phyloP scores from a whole-genome alignment of 2,113 vertebrate species.

The Grus americana region DNA sequence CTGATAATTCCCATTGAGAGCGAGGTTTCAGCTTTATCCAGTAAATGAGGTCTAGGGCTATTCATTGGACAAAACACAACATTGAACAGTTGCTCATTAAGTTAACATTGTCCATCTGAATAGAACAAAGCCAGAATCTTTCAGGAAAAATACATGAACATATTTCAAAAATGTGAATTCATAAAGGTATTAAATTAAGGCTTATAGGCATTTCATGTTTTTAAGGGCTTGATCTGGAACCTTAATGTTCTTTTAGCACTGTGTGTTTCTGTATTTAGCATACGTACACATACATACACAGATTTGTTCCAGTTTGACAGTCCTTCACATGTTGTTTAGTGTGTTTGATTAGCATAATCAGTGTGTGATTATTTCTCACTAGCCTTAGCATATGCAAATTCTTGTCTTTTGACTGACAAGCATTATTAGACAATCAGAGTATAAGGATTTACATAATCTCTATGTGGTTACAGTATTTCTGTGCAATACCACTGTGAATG shows the following conservation, averaged over 20 bases:
- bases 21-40: not conserved
- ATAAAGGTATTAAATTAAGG: not conserved
- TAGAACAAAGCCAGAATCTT: not conserved
- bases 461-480: constrained; percentile 36
- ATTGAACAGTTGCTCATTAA: not conserved
- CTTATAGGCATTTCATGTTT: not conserved
- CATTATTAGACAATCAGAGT: constrained; percentile 60
- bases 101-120: not conserved
- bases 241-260: not conserved
- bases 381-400: constrained; percentile 59
- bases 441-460: constrained; percentile 60
- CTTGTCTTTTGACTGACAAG: constrained; percentile 59
- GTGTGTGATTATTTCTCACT: constrained; percentile 50
- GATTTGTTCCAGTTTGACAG: constrained; percentile 55
- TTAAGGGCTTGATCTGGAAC: not conserved
- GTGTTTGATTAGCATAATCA: constrained; percentile 54
- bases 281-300: not conserved
- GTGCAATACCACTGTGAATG: constrained; percentile 15
- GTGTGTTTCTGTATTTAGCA: not conserved
- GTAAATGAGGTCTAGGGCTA: not conserved
- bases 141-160: not conserved
- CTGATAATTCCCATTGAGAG: not conserved
- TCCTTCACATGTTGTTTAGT: constrained; percentile 32
- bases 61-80: not conserved
- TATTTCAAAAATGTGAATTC: not conserved